Percentiles rank a stretch among this genome's conserved stretches.
Conservation (phyloP, 2,113 vertebrate species). For the Pollachius pollachius region DNA sequence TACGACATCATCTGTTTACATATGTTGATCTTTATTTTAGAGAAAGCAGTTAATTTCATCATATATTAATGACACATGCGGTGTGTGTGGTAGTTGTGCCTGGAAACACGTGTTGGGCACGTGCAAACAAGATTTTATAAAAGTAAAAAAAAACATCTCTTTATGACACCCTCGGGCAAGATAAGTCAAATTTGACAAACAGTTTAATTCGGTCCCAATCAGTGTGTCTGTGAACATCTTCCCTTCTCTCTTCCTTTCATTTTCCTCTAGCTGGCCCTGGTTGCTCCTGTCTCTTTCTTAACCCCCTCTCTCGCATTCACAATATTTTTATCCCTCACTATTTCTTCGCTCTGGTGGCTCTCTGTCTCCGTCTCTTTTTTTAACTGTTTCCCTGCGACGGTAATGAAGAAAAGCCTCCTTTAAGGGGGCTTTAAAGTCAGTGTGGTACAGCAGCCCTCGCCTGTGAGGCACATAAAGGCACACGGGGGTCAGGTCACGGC, state of each 20-base stretch:
- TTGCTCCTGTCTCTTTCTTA: not conserved
- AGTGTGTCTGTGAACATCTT: conserved; percentile 32
- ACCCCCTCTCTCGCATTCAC: not conserved
- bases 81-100: conserved; percentile 1
- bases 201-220: conserved; percentile 26
- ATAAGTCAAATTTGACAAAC: conserved; percentile 42
- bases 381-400: conserved; percentile 20
- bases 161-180: conserved; percentile 38
- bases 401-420: conserved; percentile 15
- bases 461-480: not conserved
- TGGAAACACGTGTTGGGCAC: conserved; percentile 29
- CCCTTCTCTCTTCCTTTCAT: conserved; percentile 25
- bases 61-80: conserved; percentile 42
- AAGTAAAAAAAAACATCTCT: conserved; percentile 10
- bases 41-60: conserved; percentile 43
- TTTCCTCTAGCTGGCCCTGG: conserved; percentile 16
- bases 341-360: conserved; percentile 3
- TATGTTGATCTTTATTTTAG: conserved; percentile 7
- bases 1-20: too few species aligned
- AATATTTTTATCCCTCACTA: not conserved
- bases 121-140: conserved; percentile 12
- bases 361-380: not conserved
- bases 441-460: too few species aligned
- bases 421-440: too few species aligned
- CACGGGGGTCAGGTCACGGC: conserved; percentile 34